Evolutionary conservation across 2,888 invertebrate genomes (phyloP).

Genomic region (Syrphus vitripennis): DNA sequence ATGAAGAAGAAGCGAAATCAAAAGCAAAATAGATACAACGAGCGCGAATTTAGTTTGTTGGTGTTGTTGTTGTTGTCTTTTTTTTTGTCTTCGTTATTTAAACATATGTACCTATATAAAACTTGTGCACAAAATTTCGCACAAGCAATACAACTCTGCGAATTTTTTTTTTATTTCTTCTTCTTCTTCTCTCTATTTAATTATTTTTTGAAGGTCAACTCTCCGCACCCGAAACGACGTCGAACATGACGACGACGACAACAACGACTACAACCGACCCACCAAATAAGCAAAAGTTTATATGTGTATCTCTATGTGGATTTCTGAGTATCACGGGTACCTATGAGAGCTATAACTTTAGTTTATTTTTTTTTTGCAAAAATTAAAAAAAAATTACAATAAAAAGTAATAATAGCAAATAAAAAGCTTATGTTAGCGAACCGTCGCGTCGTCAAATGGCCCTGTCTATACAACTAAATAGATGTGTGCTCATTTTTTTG

Average conservation of each 20-base stretch:
- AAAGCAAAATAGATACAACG: slow-evolving; percentile 70
- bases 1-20: slow-evolving; percentile 68
- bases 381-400: slow-evolving; percentile 49
- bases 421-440: slow-evolving; percentile 62
- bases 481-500: slow-evolving; percentile 68
- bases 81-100: slow-evolving; percentile 35
- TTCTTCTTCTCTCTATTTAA: slow-evolving; percentile 73
- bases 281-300: slow-evolving; percentile 47
- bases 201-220: slow-evolving; percentile 81
- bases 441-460: slow-evolving; percentile 45
- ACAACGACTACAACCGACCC: slow-evolving; percentile 23
- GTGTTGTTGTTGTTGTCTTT: slow-evolving; percentile 28
- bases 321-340: slow-evolving; percentile 33
- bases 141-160: slow-evolving; percentile 61
- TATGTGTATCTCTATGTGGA: slow-evolving; percentile 25
- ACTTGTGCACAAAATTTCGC: slow-evolving; percentile 66
- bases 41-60: slow-evolving; percentile 39
- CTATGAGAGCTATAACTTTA: slow-evolving; percentile 43
- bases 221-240: slow-evolving; percentile 75
- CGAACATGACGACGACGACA: not conserved
- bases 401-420: slow-evolving; percentile 58
- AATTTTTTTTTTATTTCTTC: slow-evolving; percentile 62
- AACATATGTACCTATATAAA: slow-evolving; percentile 64
- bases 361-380: slow-evolving; percentile 25
- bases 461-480: slow-evolving; percentile 61